These are phyloP conservation scores for Homarus gammarus DNA, from an alignment of 2,888 invertebrate genomes.

Conservation along the genomic window DNA sequence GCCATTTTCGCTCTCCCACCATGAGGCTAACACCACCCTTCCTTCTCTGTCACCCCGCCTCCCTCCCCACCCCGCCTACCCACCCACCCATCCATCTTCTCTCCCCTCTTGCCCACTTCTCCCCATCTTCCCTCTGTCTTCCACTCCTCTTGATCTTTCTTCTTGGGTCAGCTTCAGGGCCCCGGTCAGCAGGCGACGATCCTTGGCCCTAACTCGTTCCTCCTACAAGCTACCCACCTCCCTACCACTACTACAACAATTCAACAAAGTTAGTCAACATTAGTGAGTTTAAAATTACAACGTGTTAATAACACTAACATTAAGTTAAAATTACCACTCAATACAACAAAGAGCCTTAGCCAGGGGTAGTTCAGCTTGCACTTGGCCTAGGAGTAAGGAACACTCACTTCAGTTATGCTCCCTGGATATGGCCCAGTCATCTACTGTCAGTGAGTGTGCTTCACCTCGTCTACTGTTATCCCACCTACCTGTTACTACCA, in stretches of 20 bases:
- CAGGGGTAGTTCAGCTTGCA: background rate
- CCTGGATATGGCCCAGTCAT: conserved; percentile 9
- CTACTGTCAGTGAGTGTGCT: conserved; percentile 10
- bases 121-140: background rate
- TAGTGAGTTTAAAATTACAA: background rate
- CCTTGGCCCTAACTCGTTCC: background rate
- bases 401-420: background rate
- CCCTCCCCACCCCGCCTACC: background rate
- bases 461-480: background rate
- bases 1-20: background rate
- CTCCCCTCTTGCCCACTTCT: background rate
- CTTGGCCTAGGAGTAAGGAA: background rate
- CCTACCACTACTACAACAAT: background rate
- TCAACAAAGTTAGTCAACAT: background rate
- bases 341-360: background rate
- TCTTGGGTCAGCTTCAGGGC: background rate
- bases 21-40: background rate
- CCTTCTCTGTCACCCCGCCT: background rate
- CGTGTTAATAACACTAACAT: conserved; percentile 1
- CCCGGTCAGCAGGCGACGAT: background rate
- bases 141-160: background rate
- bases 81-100: background rate
- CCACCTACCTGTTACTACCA: conserved; percentile 4
- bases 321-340: background rate
- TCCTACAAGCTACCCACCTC: background rate